These are phyloP conservation scores for Schlechtendalia chinensis DNA, from an alignment of 1,140 invertebrate species.

Conservation along the genomic window DNA sequence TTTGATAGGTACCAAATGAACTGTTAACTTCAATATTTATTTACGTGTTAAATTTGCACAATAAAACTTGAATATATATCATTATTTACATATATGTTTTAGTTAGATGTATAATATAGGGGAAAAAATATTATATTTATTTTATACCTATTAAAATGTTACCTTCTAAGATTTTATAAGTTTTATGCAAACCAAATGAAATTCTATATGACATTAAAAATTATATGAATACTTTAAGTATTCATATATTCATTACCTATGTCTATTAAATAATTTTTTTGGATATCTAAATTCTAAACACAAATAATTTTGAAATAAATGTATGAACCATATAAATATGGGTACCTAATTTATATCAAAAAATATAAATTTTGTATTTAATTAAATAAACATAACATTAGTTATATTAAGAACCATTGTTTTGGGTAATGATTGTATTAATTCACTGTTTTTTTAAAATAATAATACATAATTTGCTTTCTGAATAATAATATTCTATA, in stretches of 20 bases:
- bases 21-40: constrained; percentile 2
- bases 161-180: no score
- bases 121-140: neutral
- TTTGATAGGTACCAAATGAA: neutral
- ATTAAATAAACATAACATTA: neutral
- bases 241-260: no score
- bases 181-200: no score
- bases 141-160: no score
- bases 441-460: neutral
- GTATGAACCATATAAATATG: neutral
- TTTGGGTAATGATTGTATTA: neutral
- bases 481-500: neutral
- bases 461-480: neutral
- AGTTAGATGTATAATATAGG: neutral
- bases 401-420: neutral
- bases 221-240: no score
- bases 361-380: neutral
- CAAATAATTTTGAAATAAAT: no score
- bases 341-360: neutral
- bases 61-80: neutral
- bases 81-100: neutral
- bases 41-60: neutral
- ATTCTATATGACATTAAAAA: no score
- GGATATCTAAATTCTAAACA: no score
- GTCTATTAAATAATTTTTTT: no score